These are phyloP conservation scores for Xyliphius kryptos DNA, from an alignment of 2,113 vertebrate species.

Conservation along the genomic window DNA sequence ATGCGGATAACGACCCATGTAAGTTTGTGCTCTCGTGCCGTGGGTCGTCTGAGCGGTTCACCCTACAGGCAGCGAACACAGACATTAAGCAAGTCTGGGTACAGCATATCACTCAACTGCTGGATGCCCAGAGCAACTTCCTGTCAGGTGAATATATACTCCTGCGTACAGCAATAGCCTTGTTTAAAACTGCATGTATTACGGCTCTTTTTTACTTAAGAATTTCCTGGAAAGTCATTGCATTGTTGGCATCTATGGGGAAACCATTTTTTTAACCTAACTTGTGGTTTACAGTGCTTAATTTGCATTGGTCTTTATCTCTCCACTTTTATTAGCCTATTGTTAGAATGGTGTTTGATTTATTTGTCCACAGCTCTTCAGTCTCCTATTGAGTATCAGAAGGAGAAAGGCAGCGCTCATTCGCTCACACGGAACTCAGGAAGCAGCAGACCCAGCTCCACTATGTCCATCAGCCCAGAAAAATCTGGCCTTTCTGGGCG, in stretches of 20 bases:
- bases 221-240: no score
- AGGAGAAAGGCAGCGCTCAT: slow-evolving; percentile 71
- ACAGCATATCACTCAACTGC: slow-evolving; percentile 80
- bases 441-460: slow-evolving; percentile 81
- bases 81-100: slow-evolving; percentile 94
- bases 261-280: no score
- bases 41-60: slow-evolving; percentile 81
- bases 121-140: slow-evolving; percentile 91
- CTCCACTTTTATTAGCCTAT: no score
- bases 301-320: no score
- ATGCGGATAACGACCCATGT: slow-evolving; percentile 85
- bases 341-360: no score
- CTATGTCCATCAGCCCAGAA: slow-evolving; percentile 70
- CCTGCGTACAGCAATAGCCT: no score
- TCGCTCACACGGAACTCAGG: slow-evolving; percentile 74
- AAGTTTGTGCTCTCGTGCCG: slow-evolving; percentile 86
- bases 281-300: no score
- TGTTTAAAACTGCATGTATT: no score
- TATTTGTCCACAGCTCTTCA: slow-evolving; percentile 84
- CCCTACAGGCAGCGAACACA: slow-evolving; percentile 88
- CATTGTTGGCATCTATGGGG: no score
- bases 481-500: slow-evolving; percentile 69
- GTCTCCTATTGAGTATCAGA: slow-evolving; percentile 93
- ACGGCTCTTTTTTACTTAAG: no score
- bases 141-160: slow-evolving; percentile 72